Evolutionary conservation across 1,140 invertebrate genomes (phyloP).

Genomic region (Sweltsa coloradensis): DNA sequence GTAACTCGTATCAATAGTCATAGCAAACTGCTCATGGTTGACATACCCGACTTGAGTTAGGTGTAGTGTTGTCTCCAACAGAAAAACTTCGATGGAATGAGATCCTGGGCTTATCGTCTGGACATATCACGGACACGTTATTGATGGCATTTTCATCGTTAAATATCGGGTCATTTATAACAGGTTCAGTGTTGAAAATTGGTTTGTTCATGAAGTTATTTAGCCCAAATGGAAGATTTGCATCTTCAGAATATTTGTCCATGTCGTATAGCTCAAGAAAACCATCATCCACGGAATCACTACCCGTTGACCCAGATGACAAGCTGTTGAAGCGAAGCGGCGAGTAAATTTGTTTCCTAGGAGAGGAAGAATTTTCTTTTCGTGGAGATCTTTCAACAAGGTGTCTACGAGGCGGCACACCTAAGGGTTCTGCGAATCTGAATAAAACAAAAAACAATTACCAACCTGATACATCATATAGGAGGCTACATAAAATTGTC

Average conservation of each 20-base stretch:
- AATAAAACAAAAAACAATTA: slow-evolving; percentile 16
- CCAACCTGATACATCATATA: neutral
- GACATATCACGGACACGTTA: too few species aligned
- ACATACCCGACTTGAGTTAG: slow-evolving; percentile 13
- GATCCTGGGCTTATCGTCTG: too few species aligned
- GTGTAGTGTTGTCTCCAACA: slow-evolving; percentile 19
- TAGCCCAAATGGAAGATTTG: slow-evolving; percentile 11
- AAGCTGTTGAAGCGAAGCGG: slow-evolving; percentile 30
- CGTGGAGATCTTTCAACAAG: slow-evolving; percentile 30
- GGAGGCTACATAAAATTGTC: neutral
- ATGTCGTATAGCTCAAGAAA: slow-evolving; percentile 53
- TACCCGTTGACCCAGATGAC: slow-evolving; percentile 32
- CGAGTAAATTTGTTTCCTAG: slow-evolving; percentile 13
- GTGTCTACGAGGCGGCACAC: slow-evolving; percentile 30
- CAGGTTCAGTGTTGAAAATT: too few species aligned
- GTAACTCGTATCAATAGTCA: slow-evolving; percentile 10
- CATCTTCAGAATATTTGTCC: slow-evolving; percentile 33
- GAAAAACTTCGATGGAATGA: slow-evolving; percentile 23
- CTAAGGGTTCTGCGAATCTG: slow-evolving; percentile 38
- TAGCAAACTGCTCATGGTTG: slow-evolving; percentile 15
- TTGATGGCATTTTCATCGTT: too few species aligned
- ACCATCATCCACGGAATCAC: slow-evolving; percentile 50
- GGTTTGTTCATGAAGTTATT: neutral
- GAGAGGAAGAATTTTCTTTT: slow-evolving; percentile 25
- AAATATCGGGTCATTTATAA: too few species aligned